Base-by-base conservation (phyloP, 1,140 invertebrate genomes). In the Eumaeus atala region DNA sequence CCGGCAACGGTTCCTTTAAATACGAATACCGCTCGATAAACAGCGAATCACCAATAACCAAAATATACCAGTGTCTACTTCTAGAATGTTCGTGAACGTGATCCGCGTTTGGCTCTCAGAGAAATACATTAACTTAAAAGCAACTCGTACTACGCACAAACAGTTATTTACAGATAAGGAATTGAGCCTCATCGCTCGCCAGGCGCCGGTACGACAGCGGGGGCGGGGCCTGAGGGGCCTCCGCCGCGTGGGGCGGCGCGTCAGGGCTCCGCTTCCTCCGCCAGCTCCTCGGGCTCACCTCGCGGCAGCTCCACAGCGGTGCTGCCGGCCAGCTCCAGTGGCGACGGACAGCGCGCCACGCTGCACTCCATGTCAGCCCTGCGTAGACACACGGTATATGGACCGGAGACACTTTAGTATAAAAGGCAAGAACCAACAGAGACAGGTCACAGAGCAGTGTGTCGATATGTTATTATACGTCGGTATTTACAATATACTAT, bases 351-450 rank as follows among this genome's bases (percentile, higher is more conserved):
- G 4, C 80, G 70, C 3, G 78, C 80, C 48, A 86, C 82, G 61
- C 82, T 86, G 70, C 78, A 81, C 54, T 86, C 82, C 82, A 86
- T 86, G 48, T 86, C 82, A 53, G 78, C 82, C 6, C 82, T 85
- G 62, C 6, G 12, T 40, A 17, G 1, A 11, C 9, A 49, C 17
- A 49, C 10, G 1, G 12, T 36, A 9, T 16, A 33, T 36, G 7
- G 11, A 33, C 21, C 21, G 2, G 21, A 28, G 2, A 28, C 21
- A 28, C 21, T n/a, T n/a, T n/a, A 28, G 2, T 3, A 28, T 28
- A 28, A 28, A 28, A 28, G 6, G n/a, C n/a, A n/a, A n/a, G n/a
- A 3, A 3, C 21, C 6, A 28, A 3, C 16, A 18, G 0, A 8
- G 44, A 11, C 11, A 47, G 0, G 44, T 18, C n/a, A 17, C 12